phyloP scores from a whole-genome alignment of 2,797 vertebrate species.

The Simalia tracyae region DNA sequence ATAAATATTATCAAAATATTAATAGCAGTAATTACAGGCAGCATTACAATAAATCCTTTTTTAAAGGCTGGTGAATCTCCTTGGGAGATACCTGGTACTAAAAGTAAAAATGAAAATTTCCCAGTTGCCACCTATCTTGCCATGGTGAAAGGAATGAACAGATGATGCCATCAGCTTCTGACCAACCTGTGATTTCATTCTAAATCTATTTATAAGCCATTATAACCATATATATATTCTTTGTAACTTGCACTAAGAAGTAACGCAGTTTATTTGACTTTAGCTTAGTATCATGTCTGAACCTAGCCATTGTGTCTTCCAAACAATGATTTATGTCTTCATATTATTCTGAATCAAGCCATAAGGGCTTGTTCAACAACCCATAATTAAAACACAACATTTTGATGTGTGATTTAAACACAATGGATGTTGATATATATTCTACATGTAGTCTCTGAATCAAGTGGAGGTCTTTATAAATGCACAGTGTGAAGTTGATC shows the following conservation, averaged over 20 bases:
- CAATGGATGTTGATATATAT: neutral
- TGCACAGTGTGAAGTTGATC: neutral
- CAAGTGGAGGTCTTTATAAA: neutral
- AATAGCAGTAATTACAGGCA: neutral
- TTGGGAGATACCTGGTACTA: neutral
- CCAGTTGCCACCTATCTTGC: neutral
- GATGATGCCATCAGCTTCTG: neutral
- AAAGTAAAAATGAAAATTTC: neutral
- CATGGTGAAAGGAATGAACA: neutral
- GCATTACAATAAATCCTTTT: neutral
- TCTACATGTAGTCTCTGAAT: neutral
- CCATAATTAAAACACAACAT: neutral
- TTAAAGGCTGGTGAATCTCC: neutral
- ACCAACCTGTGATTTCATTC: neutral
- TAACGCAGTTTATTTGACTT: neutral
- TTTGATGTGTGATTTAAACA: neutral
- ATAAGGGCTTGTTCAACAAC: neutral
- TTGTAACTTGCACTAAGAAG: neutral
- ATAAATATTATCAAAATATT: neutral
- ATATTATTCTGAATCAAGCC: neutral
- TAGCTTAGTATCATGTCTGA: neutral
- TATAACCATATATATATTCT: neutral
- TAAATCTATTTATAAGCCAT: neutral
- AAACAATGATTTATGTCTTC: neutral
- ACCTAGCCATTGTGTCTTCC: neutral